Evolutionary conservation across 2,797 vertebrate genomes (phyloP).

Genomic region (Discoglossus pictus): DNA sequence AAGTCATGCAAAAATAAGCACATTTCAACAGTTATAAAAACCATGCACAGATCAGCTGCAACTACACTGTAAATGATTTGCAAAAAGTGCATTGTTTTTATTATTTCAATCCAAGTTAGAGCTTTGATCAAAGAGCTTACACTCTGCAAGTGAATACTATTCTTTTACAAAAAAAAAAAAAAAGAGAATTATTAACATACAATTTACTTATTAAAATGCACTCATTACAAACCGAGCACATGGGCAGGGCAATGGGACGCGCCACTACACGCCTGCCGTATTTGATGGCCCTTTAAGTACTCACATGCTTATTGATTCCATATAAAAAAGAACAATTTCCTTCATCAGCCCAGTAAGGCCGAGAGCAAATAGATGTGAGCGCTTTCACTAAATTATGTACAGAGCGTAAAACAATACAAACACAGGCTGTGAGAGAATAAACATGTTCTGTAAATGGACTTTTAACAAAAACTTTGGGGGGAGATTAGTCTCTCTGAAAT

Average conservation of each 20-base stretch:
- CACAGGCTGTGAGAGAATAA: conserved; percentile 24
- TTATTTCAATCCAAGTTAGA: too few relatives aligned
- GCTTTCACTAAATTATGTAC: conserved; percentile 7
- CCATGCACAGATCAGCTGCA: too few relatives aligned
- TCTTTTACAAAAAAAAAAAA: too few relatives aligned
- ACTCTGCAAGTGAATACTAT: too few relatives aligned
- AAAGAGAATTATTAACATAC: too few relatives aligned
- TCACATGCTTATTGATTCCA: conserved; percentile 21
- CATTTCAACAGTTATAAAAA: too few relatives aligned
- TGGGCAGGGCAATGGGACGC: conserved; percentile 6
- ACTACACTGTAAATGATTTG: too few relatives aligned
- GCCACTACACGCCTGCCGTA: conserved; percentile 23
- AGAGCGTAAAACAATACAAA: conserved; percentile 13
- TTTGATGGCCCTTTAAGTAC: conserved; percentile 24
- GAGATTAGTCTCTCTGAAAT: conserved; percentile 24
- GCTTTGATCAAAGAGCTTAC: too few relatives aligned
- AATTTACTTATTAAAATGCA: conserved; percentile 10
- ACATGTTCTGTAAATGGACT: conserved; percentile 26
- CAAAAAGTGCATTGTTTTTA: too few relatives aligned
- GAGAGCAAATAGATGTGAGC: conserved; percentile 29
- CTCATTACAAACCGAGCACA: not conserved
- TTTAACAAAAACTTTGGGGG: not conserved
- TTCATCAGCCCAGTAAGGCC: conserved; percentile 13
- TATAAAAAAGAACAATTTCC: conserved; percentile 23
- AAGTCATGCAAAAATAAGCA: too few relatives aligned